Evolutionary conservation across 2,888 invertebrate genomes (phyloP).

Genomic region (Drosophila robusta): DNA sequence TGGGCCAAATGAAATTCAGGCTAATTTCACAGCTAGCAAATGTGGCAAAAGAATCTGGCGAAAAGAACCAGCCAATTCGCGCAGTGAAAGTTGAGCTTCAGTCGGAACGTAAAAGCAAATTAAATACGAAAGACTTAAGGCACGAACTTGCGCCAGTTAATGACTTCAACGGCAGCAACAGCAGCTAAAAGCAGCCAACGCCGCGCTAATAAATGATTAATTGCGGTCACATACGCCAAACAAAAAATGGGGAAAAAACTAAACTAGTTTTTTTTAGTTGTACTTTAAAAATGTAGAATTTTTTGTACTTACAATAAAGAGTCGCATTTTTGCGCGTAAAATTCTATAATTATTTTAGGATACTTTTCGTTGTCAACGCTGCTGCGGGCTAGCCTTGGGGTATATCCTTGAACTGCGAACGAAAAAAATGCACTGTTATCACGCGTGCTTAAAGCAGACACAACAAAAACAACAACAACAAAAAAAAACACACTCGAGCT

Average conservation of each 20-base stretch:
- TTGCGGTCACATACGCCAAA: constrained; percentile 48
- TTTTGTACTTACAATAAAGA: constrained; percentile 65
- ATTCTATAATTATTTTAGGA: constrained; percentile 2
- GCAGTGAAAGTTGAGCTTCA: constrained; percentile 71
- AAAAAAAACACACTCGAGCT: background rate
- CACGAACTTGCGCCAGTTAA: constrained; percentile 70
- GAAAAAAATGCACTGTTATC: constrained; percentile 56
- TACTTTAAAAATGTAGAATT: constrained; percentile 1
- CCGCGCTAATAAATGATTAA: constrained; percentile 66
- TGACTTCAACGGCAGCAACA: constrained; percentile 57
- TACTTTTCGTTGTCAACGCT: constrained; percentile 13
- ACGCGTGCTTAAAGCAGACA: constrained; percentile 22
- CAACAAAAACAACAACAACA: constrained; percentile 17
- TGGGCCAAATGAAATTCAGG: constrained; percentile 22
- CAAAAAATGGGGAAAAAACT: constrained; percentile 1
- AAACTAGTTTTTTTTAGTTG: constrained; percentile 46
- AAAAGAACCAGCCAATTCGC: constrained; percentile 43
- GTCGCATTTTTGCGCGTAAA: constrained; percentile 53
- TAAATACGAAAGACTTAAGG: constrained; percentile 69
- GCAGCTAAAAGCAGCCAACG: constrained; percentile 29
- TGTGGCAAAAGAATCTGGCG: constrained; percentile 37
- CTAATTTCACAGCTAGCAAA: constrained; percentile 35
- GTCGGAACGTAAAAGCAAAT: constrained; percentile 17
- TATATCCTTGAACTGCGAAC: constrained; percentile 75
- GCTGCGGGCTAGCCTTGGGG: constrained; percentile 34